Evolutionary conservation across 2,888 invertebrate genomes (phyloP).

Genomic region (Ecliptopera silaceata): DNA sequence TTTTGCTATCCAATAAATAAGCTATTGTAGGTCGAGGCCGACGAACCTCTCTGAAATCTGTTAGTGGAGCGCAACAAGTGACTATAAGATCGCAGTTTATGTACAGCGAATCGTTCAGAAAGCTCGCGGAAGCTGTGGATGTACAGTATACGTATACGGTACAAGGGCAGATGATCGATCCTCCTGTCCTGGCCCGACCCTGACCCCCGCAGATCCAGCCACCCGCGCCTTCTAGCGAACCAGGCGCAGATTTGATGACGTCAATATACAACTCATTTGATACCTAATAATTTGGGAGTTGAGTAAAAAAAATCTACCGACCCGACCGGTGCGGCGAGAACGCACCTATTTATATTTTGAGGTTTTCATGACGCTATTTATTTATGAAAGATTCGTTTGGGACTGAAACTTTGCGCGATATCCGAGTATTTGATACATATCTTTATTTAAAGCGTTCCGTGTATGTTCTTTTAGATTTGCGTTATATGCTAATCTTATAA

Average conservation of each 20-base stretch:
- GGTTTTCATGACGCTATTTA: constrained; percentile 9
- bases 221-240: constrained; percentile 38
- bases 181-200: constrained; percentile 59
- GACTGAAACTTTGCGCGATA: neutral
- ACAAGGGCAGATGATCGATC: constrained; percentile 66
- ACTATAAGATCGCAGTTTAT: constrained; percentile 29
- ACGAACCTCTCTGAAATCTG: constrained; percentile 17
- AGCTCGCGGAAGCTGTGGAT: constrained; percentile 36
- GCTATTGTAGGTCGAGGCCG: constrained; percentile 26
- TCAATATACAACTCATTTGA: constrained; percentile 28
- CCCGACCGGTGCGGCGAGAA: neutral
- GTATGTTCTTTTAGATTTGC: neutral
- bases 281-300: constrained; percentile 19
- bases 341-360: too few species aligned
- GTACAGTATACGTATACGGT: constrained; percentile 6
- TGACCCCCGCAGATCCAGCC: constrained; percentile 55
- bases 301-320: constrained; percentile 11
- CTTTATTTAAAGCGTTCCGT: neutral
- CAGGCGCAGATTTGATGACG: constrained; percentile 38
- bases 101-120: constrained; percentile 19
- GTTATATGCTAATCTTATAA: too few species aligned
- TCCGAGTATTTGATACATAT: neutral
- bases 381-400: constrained; percentile 21
- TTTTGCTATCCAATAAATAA: constrained; percentile 17
- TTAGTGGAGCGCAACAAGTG: constrained; percentile 45